A percentile compares a stretch with the other conserved stretches of the same genome.
phyloP scores from a whole-genome alignment of 2,113 vertebrate species.

The Nestor notabilis region DNA sequence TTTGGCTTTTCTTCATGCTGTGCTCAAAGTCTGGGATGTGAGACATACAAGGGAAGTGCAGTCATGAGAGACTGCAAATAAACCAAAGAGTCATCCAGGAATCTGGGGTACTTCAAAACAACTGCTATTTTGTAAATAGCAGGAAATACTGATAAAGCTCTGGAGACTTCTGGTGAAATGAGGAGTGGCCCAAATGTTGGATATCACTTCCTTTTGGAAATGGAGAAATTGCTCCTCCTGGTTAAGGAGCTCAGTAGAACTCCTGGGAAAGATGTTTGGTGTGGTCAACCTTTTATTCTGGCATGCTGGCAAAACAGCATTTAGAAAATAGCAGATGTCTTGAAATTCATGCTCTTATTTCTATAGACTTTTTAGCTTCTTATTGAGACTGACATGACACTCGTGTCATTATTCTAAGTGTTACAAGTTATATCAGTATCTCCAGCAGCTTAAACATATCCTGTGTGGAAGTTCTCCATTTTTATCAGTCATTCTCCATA shows the following conservation, averaged over 20 bases:
- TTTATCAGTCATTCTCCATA: background rate
- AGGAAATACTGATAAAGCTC: background rate
- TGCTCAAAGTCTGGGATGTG: background rate
- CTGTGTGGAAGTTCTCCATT: background rate
- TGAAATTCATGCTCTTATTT: background rate
- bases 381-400: background rate
- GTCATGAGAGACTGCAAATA: background rate
- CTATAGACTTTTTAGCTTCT: background rate
- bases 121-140: background rate
- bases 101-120: constrained; percentile 6
- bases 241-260: background rate
- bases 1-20: background rate
- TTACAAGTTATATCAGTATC: background rate
- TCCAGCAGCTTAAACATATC: background rate
- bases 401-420: background rate
- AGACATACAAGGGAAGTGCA: background rate
- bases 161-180: background rate
- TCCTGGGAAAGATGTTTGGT: background rate
- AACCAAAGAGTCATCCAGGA: background rate
- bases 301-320: background rate
- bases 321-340: background rate
- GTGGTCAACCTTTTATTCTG: background rate
- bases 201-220: background rate
- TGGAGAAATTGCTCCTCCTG: background rate
- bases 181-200: background rate